Evolutionary conservation across 2,113 vertebrate species (phyloP).

Genomic region (Megaceryle maxima): DNA sequence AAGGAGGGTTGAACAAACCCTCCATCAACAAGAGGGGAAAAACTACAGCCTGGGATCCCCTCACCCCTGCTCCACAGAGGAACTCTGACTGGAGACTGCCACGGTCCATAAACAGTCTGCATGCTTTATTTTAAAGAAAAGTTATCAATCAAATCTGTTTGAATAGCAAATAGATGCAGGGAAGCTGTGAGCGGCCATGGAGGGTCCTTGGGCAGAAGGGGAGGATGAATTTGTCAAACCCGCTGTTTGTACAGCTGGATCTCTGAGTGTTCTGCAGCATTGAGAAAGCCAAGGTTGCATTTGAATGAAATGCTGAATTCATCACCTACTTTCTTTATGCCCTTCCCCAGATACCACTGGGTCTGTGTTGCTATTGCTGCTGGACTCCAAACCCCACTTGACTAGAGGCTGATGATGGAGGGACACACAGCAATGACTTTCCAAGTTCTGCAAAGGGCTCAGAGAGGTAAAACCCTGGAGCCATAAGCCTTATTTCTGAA

Average conservation of each 20-base stretch:
- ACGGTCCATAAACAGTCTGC: neutral
- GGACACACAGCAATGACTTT: neutral
- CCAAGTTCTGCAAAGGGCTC: neutral
- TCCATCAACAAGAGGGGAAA: neutral
- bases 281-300: neutral
- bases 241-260: constrained; percentile 34
- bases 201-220: constrained; percentile 27
- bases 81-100: neutral
- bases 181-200: neutral
- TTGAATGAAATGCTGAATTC: neutral
- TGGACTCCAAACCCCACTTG: neutral
- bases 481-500: neutral
- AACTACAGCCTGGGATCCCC: neutral
- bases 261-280: neutral
- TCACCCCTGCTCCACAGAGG: neutral
- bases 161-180: neutral
- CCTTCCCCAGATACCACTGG: neutral
- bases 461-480: neutral
- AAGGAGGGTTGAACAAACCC: neutral
- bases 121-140: neutral
- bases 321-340: neutral
- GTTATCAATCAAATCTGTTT: constrained; percentile 19
- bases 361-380: neutral
- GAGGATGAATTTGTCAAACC: constrained; percentile 27
- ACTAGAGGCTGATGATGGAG: rapidly evolving